A percentile compares a stretch with the other conserved stretches of the same genome.
Evolutionary conservation across 2,888 invertebrate genomes (phyloP).

Genomic region (Phragmatobia fuliginosa): DNA sequence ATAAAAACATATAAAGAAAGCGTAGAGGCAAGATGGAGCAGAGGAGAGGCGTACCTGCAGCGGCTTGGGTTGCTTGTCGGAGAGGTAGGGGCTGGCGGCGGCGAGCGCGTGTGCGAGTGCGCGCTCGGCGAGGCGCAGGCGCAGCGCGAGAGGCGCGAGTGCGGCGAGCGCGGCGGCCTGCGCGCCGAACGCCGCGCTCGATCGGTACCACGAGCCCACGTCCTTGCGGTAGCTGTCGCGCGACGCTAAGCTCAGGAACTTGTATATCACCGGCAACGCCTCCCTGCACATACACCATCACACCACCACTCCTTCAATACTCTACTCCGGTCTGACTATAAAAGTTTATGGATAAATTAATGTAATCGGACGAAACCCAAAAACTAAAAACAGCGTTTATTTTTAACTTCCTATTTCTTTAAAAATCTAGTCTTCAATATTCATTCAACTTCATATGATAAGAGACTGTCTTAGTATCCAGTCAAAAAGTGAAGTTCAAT

Average conservation of each 20-base stretch:
- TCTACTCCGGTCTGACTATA: no score
- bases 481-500: no score
- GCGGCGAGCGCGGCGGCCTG: conserved; percentile 83
- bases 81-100: conserved; percentile 84
- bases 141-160: conserved; percentile 78
- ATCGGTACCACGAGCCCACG: conserved; percentile 85
- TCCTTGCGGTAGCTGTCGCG: conserved; percentile 87
- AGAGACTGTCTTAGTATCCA: no score
- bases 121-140: conserved; percentile 75
- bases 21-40: no score
- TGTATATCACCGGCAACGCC: conserved; percentile 88
- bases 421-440: no score
- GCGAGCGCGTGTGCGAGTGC: conserved; percentile 79
- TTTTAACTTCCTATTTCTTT: no score
- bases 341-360: no score
- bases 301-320: no score
- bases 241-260: conserved; percentile 83
- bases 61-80: conserved; percentile 86
- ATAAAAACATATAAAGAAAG: no score
- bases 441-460: no score
- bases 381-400: no score
- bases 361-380: no score
- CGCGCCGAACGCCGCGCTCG: conserved; percentile 72
- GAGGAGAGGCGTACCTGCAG: conserved; percentile 83
- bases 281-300: conserved; percentile 77